A percentile compares a stretch with the other conserved stretches of the same genome.
phyloP scores from a whole-genome alignment of 2,888 invertebrate species.

The Deroplatys truncata region DNA sequence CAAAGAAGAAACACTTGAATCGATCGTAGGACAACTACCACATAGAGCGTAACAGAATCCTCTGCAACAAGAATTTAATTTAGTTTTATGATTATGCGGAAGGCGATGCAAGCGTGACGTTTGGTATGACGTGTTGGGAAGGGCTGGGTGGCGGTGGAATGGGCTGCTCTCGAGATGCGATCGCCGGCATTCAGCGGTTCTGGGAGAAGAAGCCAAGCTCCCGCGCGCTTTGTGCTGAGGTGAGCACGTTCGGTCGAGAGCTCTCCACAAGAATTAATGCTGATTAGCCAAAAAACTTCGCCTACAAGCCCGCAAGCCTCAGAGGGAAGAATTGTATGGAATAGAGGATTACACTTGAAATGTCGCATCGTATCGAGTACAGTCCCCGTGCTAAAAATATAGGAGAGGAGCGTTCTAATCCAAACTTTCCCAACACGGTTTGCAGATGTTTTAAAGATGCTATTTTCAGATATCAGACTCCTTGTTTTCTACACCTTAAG shows the following conservation, averaged over 20 bases:
- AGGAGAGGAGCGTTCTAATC: background rate
- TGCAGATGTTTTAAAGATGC: background rate
- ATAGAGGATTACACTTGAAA: background rate
- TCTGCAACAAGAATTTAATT: background rate
- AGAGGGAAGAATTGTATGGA: background rate
- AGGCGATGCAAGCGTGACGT: background rate
- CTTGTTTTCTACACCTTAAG: too few species aligned
- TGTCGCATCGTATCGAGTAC: background rate
- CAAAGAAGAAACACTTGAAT: background rate
- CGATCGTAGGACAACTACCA: background rate
- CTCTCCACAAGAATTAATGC: slow-evolving; percentile 23
- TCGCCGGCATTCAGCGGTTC: background rate
- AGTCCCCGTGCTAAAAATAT: background rate
- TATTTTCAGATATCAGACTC: background rate
- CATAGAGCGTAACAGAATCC: background rate
- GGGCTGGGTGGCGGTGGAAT: background rate
- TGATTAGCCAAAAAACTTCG: slow-evolving; percentile 23
- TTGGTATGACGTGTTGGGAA: background rate
- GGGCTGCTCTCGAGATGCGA: background rate
- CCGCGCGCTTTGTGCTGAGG: slow-evolving; percentile 20
- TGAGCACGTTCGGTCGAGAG: slow-evolving; percentile 18
- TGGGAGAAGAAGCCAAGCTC: background rate
- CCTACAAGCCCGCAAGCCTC: background rate
- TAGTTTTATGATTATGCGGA: background rate
- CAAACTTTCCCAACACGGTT: background rate